phyloP scores from a whole-genome alignment of 2,113 vertebrate species.

The Eolophus roseicapilla region DNA sequence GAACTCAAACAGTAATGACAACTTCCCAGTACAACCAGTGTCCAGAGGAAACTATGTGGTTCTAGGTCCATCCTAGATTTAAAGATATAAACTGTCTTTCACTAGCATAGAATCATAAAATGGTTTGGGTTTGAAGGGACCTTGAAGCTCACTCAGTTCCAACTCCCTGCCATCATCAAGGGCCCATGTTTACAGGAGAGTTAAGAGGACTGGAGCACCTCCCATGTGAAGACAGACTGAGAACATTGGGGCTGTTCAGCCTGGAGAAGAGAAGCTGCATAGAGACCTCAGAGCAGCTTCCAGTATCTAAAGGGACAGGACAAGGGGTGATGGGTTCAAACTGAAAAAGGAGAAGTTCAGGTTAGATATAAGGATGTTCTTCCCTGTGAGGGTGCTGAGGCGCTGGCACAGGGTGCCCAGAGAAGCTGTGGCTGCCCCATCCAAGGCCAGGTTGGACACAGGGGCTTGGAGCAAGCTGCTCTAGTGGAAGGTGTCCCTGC shows the following conservation, averaged over 20 bases:
- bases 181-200: neutral
- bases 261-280: no score
- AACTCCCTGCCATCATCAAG: neutral
- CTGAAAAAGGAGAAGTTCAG: no score
- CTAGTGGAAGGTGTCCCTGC: neutral
- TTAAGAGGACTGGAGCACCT: neutral
- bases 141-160: neutral
- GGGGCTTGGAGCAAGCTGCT: neutral
- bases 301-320: no score
- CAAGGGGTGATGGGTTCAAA: no score
- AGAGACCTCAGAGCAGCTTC: no score
- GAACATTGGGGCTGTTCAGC: neutral
- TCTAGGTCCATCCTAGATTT: neutral
- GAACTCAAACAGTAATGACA: neutral
- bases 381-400: no score
- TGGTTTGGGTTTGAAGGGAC: neutral
- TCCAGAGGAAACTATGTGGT: fast-evolving
- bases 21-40: fast-evolving
- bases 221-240: neutral
- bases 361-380: fast-evolving
- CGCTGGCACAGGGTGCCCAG: no score
- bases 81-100: neutral
- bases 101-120: neutral
- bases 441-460: neutral
- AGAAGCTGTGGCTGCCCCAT: neutral